Evolutionary conservation across 2,797 vertebrate genomes (phyloP).

Genomic region (Poeciliopsis gracilis): DNA sequence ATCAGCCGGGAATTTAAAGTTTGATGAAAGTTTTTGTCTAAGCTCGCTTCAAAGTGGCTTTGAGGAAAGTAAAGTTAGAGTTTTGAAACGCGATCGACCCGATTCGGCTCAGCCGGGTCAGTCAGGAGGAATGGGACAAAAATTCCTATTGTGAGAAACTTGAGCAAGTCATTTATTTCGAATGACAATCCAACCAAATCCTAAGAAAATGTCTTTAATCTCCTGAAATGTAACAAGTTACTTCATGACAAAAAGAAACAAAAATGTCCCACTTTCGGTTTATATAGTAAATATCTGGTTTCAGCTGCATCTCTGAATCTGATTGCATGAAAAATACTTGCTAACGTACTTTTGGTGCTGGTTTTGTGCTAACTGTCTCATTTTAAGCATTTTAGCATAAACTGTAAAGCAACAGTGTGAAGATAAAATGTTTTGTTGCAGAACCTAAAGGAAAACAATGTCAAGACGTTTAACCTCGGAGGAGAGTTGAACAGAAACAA

Average conservation of each 20-base stretch:
- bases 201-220: neutral
- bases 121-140: neutral
- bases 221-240: neutral
- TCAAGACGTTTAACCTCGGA: slow-evolving; percentile 33
- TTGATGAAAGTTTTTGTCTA: too few relatives aligned
- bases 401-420: neutral
- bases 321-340: neutral
- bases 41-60: too few relatives aligned
- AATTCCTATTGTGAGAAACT: neutral
- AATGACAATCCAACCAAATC: neutral
- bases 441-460: neutral
- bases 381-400: neutral
- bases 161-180: neutral
- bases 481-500: slow-evolving; percentile 40
- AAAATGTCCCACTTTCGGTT: neutral
- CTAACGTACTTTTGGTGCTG: neutral
- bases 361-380: neutral
- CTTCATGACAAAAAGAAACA: neutral
- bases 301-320: neutral
- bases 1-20: neutral
- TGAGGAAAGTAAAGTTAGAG: too few relatives aligned
- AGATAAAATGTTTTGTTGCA: neutral
- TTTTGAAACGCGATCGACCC: neutral
- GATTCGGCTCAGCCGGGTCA: neutral
- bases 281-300: neutral